Base-by-base conservation (phyloP, 2,888 invertebrate genomes). In the Clostera curtula region DNA sequence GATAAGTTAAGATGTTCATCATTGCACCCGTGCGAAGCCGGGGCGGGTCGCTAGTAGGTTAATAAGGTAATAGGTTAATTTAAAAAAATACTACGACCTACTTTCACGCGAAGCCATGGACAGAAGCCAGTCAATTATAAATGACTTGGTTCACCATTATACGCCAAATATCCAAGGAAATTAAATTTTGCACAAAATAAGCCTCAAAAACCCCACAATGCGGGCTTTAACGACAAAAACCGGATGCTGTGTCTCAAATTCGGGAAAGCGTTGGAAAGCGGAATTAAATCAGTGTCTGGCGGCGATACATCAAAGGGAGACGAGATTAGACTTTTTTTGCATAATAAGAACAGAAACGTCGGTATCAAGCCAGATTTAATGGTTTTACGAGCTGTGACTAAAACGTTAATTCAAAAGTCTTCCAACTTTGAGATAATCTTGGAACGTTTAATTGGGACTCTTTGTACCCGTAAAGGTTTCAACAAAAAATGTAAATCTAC, bases 301-400 rank as follows among this genome's bases (percentile, higher is more conserved):
- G 10, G 35, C 29, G 25, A 50, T 39, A 40, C 27, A 36, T 49
- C 49, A 49, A 50, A 44, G 44, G 39, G 51, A 44, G 25, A 31
- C 24, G 29, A 36, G 36, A 46, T 49, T 41, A 40, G 35, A 40
- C 36, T 27, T 21, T 10, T 28, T 38, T 36, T 47, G 36, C 49
- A 28, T 36, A 36, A 48, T 49, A 27, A n/a, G n/a, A n/a, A n/a
- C n/a, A n/a, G n/a, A n/a, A n/a, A n/a, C n/a, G 43, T 25, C 19
- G 8, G 14, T 29, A 40, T 19, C 38, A 21, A 18, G 19, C 24
- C 12, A 19, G 31, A 47, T 49, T 49, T 47, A 47, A 43, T 32
- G 13, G 16, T 10, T 23, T 28, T 25, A 19, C 21, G 26, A 31
- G 21, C 19, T 15, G 24, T 13, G 22, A 17, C 26, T 20, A 34